phyloP scores from a whole-genome alignment of 2,797 vertebrate genomes.

The Rhinogobio ventralis region DNA sequence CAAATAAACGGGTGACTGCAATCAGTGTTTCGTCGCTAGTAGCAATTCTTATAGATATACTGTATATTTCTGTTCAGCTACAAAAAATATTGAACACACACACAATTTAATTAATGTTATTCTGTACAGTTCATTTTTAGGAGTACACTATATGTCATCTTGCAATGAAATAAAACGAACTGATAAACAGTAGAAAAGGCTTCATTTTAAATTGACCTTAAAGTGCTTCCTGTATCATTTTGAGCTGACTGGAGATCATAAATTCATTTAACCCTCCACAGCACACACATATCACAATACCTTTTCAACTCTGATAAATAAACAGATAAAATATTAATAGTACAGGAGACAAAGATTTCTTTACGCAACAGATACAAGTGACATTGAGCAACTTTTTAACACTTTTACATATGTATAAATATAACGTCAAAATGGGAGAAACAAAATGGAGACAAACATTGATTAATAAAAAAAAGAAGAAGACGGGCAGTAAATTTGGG shows the following conservation, averaged over 20 bases:
- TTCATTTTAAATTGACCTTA: constrained; percentile 41
- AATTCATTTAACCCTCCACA: constrained; percentile 33
- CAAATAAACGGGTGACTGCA: neutral
- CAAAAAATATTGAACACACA: neutral
- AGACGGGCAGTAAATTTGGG: neutral
- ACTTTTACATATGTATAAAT: constrained; percentile 39
- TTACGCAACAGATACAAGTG: constrained; percentile 15
- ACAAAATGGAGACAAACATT: constrained; percentile 4
- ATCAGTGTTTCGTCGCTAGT: neutral
- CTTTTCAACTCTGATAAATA: constrained; percentile 41
- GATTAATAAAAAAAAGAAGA: neutral
- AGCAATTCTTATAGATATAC: neutral
- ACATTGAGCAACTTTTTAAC: constrained; percentile 24
- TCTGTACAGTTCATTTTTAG: constrained; percentile 36
- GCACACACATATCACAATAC: constrained; percentile 5
- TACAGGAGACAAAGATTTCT: constrained; percentile 23
- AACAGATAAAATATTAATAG: constrained; percentile 22
- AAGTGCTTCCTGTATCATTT: constrained; percentile 57
- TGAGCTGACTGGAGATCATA: neutral
- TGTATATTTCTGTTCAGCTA: neutral
- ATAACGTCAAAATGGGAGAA: neutral
- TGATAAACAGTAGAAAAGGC: constrained; percentile 30
- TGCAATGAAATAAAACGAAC: neutral
- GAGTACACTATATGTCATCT: neutral
- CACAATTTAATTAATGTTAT: neutral